Evolutionary conservation across 2,113 vertebrate genomes (phyloP).

Genomic region (Percina caprodes): DNA sequence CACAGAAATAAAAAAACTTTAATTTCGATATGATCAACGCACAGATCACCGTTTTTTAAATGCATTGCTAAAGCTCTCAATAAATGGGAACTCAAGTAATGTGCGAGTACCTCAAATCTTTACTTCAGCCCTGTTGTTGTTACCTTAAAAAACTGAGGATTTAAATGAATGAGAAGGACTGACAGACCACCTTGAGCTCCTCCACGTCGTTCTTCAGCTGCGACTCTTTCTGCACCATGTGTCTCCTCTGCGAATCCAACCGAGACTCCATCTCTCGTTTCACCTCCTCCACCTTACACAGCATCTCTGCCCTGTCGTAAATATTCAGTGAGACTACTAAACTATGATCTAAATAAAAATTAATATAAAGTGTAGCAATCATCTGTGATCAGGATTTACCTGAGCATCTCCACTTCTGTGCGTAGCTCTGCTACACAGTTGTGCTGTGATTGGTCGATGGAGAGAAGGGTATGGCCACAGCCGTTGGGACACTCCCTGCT

Average conservation of each 20-base stretch:
- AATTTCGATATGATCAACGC: neutral
- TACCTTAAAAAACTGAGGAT: neutral
- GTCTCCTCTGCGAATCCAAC: constrained; percentile 91
- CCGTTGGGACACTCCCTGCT: constrained; percentile 88
- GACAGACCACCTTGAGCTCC: constrained; percentile 88
- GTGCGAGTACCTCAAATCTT: neutral
- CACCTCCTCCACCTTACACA: constrained; percentile 90
- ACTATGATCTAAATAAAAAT: constrained; percentile 13
- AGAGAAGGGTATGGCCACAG: constrained; percentile 86
- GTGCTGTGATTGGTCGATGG: constrained; percentile 84
- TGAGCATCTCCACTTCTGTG: constrained; percentile 88
- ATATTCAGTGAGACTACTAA: neutral
- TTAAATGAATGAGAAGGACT: neutral
- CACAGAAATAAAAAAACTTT: no score
- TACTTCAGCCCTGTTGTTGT: neutral
- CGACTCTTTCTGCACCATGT: constrained; percentile 94
- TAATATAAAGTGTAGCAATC: neutral
- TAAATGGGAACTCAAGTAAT: neutral
- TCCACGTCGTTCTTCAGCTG: constrained; percentile 90
- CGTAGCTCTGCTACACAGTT: constrained; percentile 90
- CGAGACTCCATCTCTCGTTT: constrained; percentile 92
- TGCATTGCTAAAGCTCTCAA: neutral
- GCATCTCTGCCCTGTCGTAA: constrained; percentile 86
- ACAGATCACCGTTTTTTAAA: neutral
- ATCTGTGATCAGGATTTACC: constrained; percentile 68